Conservation (phyloP, 2,113 vertebrate species). For the Rhineura floridana region DNA sequence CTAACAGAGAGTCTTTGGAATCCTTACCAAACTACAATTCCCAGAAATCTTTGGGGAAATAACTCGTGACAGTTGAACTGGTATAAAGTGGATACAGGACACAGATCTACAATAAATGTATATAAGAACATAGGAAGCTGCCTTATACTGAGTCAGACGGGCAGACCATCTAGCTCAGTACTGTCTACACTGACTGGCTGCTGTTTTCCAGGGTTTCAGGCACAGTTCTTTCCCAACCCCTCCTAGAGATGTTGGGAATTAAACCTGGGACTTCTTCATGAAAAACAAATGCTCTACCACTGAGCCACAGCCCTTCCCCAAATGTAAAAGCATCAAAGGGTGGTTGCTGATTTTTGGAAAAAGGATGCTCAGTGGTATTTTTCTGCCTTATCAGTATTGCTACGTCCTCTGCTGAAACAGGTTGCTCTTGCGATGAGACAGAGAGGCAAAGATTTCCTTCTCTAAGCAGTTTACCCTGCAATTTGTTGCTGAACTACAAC, state of each 20-base stretch:
- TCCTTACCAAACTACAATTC: neutral
- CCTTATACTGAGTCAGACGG: no score
- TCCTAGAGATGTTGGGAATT: no score
- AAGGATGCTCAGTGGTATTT: neutral
- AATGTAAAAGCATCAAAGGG: neutral
- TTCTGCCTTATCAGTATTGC: neutral
- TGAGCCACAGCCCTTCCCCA: no score
- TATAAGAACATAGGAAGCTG: no score
- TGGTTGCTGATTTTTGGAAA: neutral
- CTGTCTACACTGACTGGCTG: no score
- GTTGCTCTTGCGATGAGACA: neutral
- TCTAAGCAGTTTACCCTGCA: neutral
- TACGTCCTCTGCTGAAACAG: neutral
- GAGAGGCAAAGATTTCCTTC: neutral
- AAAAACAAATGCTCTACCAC: no score
- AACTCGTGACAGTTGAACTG: neutral
- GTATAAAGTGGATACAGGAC: neutral
- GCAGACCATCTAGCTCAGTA: no score
- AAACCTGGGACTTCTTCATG: no score
- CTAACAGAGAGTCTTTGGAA: neutral
- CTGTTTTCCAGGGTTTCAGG: no score
- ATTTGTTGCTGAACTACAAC: no score
- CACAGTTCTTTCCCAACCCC: no score
- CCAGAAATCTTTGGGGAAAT: neutral
- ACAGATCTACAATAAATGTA: neutral